Conservation (phyloP, 2,113 vertebrate species). For the Malurus elegans region DNA sequence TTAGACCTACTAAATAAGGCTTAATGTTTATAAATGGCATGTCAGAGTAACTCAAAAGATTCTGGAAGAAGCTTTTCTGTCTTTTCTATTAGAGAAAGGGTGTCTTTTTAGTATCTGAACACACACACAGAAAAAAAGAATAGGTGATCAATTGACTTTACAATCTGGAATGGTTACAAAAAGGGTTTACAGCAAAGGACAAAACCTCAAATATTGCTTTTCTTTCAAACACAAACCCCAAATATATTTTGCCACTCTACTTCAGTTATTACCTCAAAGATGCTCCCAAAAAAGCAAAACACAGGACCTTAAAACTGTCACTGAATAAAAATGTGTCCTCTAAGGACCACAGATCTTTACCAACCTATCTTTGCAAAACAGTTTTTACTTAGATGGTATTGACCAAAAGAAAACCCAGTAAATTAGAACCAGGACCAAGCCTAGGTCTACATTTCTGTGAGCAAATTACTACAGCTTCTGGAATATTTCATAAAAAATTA, state of each 20-base stretch:
- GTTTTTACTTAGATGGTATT: background rate
- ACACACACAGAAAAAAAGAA: background rate
- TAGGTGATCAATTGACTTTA: background rate
- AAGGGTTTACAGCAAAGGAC: background rate
- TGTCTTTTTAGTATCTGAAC: background rate
- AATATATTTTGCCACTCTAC: background rate
- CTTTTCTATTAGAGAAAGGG: background rate
- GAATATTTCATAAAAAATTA: background rate
- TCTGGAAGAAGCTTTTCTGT: background rate
- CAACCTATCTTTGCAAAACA: background rate
- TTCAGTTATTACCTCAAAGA: background rate
- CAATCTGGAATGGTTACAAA: background rate
- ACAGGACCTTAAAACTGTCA: background rate
- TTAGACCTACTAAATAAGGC: background rate
- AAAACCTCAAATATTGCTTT: background rate
- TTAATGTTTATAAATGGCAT: conserved; percentile 3
- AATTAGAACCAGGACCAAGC: background rate
- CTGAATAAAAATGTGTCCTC: background rate
- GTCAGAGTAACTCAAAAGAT: background rate
- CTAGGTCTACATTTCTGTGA: background rate
- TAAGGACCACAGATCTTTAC: background rate
- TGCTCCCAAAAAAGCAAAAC: background rate
- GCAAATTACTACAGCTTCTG: background rate
- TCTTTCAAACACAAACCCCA: background rate
- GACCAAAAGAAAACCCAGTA: background rate